These are phyloP conservation scores for Cyclina sinensis DNA, from an alignment of 1,140 invertebrate species.

Conservation along the genomic window DNA sequence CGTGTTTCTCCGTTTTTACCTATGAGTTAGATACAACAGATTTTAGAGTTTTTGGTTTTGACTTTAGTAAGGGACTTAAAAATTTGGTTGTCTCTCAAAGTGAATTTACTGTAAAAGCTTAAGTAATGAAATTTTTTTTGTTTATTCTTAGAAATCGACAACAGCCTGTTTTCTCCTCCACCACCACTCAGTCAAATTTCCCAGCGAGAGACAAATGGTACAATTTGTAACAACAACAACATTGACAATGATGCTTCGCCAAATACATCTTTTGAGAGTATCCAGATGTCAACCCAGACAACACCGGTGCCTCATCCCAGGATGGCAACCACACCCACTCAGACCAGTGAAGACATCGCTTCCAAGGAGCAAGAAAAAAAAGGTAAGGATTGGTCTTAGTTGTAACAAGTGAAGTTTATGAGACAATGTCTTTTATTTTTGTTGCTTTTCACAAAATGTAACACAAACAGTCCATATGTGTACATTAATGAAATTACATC, in stretches of 20 bases:
- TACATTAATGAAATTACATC: too few species aligned
- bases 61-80: too few species aligned
- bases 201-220: neutral
- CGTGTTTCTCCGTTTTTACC: too few species aligned
- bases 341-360: conserved; percentile 43
- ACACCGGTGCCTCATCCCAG: conserved; percentile 1
- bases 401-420: too few species aligned
- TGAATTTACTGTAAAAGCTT: too few species aligned
- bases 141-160: conserved; percentile 60
- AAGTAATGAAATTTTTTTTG: conserved; percentile 8
- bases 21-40: too few species aligned
- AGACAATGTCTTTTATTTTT: too few species aligned
- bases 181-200: conserved; percentile 3
- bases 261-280: conserved; percentile 57
- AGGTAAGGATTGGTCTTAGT: conserved; percentile 4
- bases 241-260: conserved; percentile 23
- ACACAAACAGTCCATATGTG: too few species aligned
- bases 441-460: too few species aligned
- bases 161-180: conserved; percentile 55
- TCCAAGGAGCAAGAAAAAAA: conserved; percentile 36
- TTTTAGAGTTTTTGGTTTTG: too few species aligned
- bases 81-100: too few species aligned
- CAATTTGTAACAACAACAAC: conserved; percentile 8
- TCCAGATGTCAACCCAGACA: conserved; percentile 46
- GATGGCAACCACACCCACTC: conserved; percentile 49